Conservation (phyloP, 2,797 vertebrate species). For the Nannoperca obscura region DNA sequence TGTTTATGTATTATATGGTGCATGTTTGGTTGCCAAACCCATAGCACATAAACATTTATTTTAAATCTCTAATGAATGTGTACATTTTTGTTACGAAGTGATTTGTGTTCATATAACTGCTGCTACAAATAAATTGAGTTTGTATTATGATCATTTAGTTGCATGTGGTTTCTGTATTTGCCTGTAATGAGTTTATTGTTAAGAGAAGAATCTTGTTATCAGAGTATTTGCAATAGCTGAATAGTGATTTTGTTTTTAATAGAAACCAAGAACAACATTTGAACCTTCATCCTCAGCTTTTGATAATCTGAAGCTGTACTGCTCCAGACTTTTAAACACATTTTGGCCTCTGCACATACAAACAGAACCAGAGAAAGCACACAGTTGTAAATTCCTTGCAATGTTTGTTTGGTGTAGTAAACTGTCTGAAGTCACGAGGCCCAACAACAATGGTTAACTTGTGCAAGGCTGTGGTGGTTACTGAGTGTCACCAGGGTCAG, state of each 20-base stretch:
- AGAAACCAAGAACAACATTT: background rate
- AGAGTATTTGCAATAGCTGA: background rate
- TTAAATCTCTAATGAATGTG: slow-evolving; percentile 48
- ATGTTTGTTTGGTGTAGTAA: slow-evolving; percentile 48
- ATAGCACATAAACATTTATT: slow-evolving; percentile 10
- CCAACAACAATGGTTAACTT: slow-evolving; percentile 69
- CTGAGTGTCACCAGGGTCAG: slow-evolving; percentile 46
- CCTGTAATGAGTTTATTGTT: background rate
- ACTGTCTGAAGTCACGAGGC: slow-evolving; percentile 40
- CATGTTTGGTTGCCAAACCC: slow-evolving; percentile 6
- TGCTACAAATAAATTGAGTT: slow-evolving; percentile 53
- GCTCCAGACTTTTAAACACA: background rate
- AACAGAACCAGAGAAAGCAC: background rate
- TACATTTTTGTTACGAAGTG: slow-evolving; percentile 48
- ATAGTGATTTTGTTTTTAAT: background rate
- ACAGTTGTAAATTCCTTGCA: slow-evolving; percentile 47
- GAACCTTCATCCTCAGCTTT: background rate
- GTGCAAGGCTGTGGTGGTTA: slow-evolving; percentile 45
- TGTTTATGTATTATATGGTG: slow-evolving; percentile 30
- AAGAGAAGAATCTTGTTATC: background rate
- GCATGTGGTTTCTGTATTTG: slow-evolving; percentile 1
- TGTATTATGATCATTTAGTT: slow-evolving; percentile 14
- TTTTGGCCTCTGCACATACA: slow-evolving; percentile 1
- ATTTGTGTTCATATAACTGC: slow-evolving; percentile 43
- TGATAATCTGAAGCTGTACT: background rate